Evolutionary conservation across 2,797 vertebrate genomes (phyloP), one percentile per base, ranked within the genome.

Genomic region (Heliangelus exortis): DNA sequence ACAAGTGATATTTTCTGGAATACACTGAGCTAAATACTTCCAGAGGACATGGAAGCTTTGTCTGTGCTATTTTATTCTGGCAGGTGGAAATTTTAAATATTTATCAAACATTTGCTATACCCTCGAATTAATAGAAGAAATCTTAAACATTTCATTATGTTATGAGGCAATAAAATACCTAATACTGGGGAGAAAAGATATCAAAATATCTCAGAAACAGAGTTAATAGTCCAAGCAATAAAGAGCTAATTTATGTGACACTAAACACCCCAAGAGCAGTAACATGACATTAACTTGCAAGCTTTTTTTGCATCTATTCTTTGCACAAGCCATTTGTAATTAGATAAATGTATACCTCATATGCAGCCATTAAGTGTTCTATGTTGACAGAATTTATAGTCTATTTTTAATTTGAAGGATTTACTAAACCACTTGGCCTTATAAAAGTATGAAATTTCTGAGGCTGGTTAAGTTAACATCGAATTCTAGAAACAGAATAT

Each of bases 21-120:
- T 80, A 77, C 15, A 17, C 36, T 84, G 39, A 29, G 17, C 63
- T 89, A 67, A 84, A 87, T 61, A 80, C 15, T 34, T 90, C 54
- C 39, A 85, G 66, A 91, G 39, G 25, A 90, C 58, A 43, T 33
- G 1, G 34, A 89, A 75, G 19, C 47, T 80, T 80, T 87, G 50
- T 26, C 36, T 83, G 13, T 83, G 34, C 62, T 85, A 51, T 51
- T 92, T 94, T 62, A 66, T 34, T 72, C 33, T 73, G 48, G 58
- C 75, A 95, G 89, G 90, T 75, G 73, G 51, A 78, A 10, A 22
- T 72, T 94, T 94, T 58, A 86, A 95, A 81, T 93, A 92, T 95
- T 92, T 93, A 93, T 91, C 87, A 89, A 75, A 8, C 31, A 69
- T 85, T 78, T 1, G 0, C 17, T 83, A 25, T 79, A 82, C n/a